Conservation (phyloP, 1,140 invertebrate species). For the Trissolcus basalis region DNA sequence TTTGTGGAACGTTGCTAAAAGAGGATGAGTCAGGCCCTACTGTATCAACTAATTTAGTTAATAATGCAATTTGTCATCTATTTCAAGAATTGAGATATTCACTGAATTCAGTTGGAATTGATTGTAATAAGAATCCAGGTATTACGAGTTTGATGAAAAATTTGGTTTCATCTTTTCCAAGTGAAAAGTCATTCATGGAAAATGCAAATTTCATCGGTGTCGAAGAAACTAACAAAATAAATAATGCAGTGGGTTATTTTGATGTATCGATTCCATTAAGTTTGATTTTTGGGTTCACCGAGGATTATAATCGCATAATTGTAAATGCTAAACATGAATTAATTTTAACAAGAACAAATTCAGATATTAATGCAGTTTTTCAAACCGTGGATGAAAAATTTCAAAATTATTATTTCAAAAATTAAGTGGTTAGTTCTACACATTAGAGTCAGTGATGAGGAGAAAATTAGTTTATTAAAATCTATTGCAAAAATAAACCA, state of each 20-base stretch:
- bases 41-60: constrained; percentile 6
- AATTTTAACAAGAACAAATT: neutral
- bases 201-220: neutral
- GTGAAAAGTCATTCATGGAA: neutral
- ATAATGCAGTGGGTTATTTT: neutral
- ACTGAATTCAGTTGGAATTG: constrained; percentile 60
- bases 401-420: neutral
- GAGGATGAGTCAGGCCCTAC: constrained; percentile 47
- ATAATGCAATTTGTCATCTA: constrained; percentile 50
- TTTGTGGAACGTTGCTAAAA: constrained; percentile 27
- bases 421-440: neutral
- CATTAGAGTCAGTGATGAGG: neutral
- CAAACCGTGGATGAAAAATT: neutral
- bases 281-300: neutral
- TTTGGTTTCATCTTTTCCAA: constrained; percentile 22
- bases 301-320: neutral
- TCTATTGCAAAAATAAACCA: neutral
- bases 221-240: neutral
- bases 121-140: constrained; percentile 58
- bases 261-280: neutral
- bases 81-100: constrained; percentile 62
- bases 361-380: neutral
- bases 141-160: constrained; percentile 56
- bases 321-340: constrained; percentile 1
- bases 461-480: neutral